A percentile compares a stretch with the other conserved stretches of the same genome.
Evolutionary conservation across 2,888 invertebrate species (phyloP).

Genomic region (Mesochorus sp.): DNA sequence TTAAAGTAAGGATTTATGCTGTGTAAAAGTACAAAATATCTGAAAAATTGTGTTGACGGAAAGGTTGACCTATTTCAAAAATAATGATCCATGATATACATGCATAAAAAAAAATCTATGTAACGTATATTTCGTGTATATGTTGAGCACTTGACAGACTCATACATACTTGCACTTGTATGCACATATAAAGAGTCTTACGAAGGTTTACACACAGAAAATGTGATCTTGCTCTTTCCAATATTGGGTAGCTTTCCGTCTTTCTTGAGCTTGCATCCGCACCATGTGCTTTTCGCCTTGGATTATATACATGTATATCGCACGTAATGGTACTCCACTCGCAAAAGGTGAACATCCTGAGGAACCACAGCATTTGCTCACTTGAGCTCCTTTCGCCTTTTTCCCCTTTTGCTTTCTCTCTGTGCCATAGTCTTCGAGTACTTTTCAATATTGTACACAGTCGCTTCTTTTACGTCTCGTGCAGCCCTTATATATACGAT

Average conservation of each 20-base stretch:
- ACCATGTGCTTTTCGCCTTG: constrained; percentile 12
- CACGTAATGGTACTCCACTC: constrained; percentile 10
- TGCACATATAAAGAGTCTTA: neutral
- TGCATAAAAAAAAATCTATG: too few species aligned
- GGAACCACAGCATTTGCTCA: constrained; percentile 41
- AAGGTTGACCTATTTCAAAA: too few species aligned
- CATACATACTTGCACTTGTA: neutral
- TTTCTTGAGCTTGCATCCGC: constrained; percentile 1
- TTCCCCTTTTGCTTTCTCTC: neutral
- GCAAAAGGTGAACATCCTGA: constrained; percentile 39
- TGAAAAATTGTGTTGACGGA: too few species aligned
- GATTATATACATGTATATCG: neutral
- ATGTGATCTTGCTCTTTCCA: constrained; percentile 15
- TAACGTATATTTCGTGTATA: neutral
- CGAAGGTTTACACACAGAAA: constrained; percentile 6
- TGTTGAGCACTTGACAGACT: neutral
- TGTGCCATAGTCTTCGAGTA: neutral
- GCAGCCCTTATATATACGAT: too few species aligned
- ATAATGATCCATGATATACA: too few species aligned
- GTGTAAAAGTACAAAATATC: too few species aligned
- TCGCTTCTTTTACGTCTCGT: constrained; percentile 4
- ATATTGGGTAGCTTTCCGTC: constrained; percentile 41
- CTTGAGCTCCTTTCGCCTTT: constrained; percentile 9
- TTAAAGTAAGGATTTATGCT: too few species aligned
- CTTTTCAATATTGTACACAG: constrained; percentile 30